Conservation (phyloP, 2,888 invertebrate species). For the Horisme vitalbata region DNA sequence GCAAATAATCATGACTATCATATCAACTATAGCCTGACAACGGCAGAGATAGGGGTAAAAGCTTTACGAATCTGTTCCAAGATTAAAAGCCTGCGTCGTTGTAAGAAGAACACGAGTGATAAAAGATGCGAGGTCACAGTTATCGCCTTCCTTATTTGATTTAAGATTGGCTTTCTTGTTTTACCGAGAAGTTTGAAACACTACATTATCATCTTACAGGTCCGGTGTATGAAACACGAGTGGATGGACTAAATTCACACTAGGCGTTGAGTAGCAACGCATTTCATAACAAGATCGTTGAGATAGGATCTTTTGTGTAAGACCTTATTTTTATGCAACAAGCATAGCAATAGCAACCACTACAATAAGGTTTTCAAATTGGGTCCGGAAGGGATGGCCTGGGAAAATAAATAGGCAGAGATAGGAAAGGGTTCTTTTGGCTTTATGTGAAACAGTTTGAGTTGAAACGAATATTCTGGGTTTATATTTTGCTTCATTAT, state of each 20-base stretch:
- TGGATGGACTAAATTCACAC: background rate
- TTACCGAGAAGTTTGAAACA: constrained; percentile 36
- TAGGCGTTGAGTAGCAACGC: too few relatives aligned
- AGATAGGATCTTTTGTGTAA: background rate
- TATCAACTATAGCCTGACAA: constrained; percentile 24
- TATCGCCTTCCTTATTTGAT: constrained; percentile 54
- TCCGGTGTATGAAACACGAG: background rate
- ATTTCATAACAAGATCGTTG: too few relatives aligned
- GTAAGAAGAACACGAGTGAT: constrained; percentile 43
- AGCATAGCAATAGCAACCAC: constrained; percentile 14
- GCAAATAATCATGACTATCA: constrained; percentile 35
- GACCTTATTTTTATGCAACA: constrained; percentile 12
- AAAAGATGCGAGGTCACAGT: constrained; percentile 45
- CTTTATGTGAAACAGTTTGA: constrained; percentile 5
- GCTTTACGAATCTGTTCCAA: constrained; percentile 45
- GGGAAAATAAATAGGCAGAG: constrained; percentile 12
- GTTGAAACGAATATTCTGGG: background rate
- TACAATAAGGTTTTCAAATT: constrained; percentile 13
- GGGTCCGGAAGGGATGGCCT: constrained; percentile 17
- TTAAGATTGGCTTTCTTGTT: constrained; percentile 40
- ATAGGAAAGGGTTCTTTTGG: constrained; percentile 12
- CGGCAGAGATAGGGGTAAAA: constrained; percentile 40
- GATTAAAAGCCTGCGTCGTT: constrained; percentile 41
- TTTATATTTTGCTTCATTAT: constrained; percentile 1
- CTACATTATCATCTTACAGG: constrained; percentile 23